Conservation (phyloP, 2,888 invertebrate species). For the Heteromyza rotundicornis region DNA sequence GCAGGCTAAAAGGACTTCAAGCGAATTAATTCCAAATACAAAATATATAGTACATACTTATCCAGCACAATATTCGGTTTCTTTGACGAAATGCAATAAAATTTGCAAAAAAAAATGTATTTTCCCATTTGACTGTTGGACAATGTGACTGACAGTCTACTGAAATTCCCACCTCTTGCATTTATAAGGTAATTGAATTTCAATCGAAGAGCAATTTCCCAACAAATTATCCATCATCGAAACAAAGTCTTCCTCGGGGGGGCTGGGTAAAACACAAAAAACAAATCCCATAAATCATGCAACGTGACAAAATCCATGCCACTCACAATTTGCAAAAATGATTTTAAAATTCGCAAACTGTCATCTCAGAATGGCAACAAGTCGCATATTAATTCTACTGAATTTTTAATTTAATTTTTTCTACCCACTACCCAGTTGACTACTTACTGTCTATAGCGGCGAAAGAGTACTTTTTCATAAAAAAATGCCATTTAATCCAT, state of each 20-base stretch:
- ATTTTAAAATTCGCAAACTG: constrained; percentile 47
- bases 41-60: too few species aligned
- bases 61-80: too few species aligned
- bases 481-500: not conserved
- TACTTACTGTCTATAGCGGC: too few species aligned
- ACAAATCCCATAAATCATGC: not conserved
- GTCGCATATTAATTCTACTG: not conserved
- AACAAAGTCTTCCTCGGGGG: not conserved
- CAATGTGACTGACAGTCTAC: not conserved
- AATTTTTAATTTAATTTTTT: not conserved
- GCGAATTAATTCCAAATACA: not conserved
- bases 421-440: not conserved
- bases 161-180: not conserved
- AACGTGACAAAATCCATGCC: not conserved
- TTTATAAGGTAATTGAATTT: not conserved
- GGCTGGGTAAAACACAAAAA: not conserved
- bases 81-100: too few species aligned
- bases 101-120: too few species aligned
- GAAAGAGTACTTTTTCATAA: not conserved
- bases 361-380: constrained; percentile 27
- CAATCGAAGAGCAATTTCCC: not conserved
- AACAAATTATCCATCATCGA: not conserved
- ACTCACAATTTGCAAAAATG: constrained; percentile 19
- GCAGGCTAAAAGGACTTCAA: constrained; percentile 24
- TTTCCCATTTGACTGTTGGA: too few species aligned